Conservation (phyloP, 2,797 vertebrate genomes). For the Acipenser transmontanus region DNA sequence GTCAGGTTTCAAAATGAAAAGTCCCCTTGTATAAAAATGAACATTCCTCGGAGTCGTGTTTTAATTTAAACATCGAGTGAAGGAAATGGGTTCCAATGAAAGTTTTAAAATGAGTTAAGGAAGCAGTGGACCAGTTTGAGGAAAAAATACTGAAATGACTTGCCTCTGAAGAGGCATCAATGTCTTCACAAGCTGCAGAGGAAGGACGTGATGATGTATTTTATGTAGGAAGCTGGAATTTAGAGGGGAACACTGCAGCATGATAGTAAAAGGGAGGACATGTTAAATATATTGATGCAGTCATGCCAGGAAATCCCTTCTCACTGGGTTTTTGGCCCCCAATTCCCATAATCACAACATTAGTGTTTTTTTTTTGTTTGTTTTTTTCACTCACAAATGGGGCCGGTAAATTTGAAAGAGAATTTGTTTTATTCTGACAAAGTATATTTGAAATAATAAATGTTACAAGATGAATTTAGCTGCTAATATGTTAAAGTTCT, state of each 20-base stretch:
- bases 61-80: not conserved
- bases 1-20: no score
- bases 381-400: no score
- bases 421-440: no score
- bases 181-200: slow-evolving; percentile 51
- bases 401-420: no score
- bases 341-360: slow-evolving; percentile 20
- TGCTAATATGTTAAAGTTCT: no score
- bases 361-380: no score
- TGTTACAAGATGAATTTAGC: no score
- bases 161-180: slow-evolving; percentile 35
- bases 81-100: slow-evolving; percentile 4
- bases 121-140: slow-evolving; percentile 11
- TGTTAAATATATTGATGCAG: slow-evolving; percentile 60
- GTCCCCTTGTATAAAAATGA: no score
- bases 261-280: slow-evolving; percentile 54
- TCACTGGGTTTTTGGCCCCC: slow-evolving; percentile 34
- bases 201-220: slow-evolving; percentile 57
- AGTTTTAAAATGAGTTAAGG: slow-evolving; percentile 8
- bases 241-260: slow-evolving; percentile 42
- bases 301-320: slow-evolving; percentile 60
- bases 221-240: slow-evolving; percentile 46
- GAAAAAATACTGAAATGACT: slow-evolving; percentile 17
- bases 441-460: no score
- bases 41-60: no score